A percentile compares a stretch with the other conserved stretches of the same genome.
Evolutionary conservation across 2,113 vertebrate genomes (phyloP).

Genomic region (Microtus richardsoni): DNA sequence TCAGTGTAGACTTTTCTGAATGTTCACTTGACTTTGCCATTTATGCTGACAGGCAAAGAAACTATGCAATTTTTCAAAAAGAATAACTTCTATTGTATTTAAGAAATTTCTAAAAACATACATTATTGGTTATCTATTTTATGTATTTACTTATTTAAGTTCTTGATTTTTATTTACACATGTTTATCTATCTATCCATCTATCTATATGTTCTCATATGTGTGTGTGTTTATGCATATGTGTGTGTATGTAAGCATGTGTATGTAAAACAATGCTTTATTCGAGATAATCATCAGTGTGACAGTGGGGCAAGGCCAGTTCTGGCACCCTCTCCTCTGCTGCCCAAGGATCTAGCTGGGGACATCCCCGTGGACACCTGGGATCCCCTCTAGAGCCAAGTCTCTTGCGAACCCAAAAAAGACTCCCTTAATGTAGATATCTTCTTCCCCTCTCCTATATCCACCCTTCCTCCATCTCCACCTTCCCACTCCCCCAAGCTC

Average conservation of each 20-base stretch:
- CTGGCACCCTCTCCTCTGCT: no score
- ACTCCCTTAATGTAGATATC: no score
- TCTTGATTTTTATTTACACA: neutral
- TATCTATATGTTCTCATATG: neutral
- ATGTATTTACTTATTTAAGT: neutral
- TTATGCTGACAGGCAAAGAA: conserved; percentile 71
- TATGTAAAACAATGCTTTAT: conserved; percentile 1
- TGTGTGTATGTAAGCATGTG: neutral
- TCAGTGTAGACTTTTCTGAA: neutral
- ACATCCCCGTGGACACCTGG: no score
- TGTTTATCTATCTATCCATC: no score
- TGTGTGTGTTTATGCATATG: neutral
- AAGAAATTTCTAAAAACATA: conserved; percentile 55
- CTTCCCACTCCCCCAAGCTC: no score
- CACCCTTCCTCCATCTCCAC: no score
- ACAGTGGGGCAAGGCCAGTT: no score
- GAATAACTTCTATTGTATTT: conserved; percentile 7
- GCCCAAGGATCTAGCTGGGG: no score
- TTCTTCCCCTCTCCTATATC: no score
- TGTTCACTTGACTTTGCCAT: conserved; percentile 70
- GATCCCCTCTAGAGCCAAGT: no score
- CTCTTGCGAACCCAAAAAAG: no score
- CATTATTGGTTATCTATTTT: neutral
- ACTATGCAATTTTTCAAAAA: conserved; percentile 16
- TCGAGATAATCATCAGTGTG: no score